phyloP scores from a whole-genome alignment of 1,140 invertebrate genomes.

The Atta cephalotes region DNA sequence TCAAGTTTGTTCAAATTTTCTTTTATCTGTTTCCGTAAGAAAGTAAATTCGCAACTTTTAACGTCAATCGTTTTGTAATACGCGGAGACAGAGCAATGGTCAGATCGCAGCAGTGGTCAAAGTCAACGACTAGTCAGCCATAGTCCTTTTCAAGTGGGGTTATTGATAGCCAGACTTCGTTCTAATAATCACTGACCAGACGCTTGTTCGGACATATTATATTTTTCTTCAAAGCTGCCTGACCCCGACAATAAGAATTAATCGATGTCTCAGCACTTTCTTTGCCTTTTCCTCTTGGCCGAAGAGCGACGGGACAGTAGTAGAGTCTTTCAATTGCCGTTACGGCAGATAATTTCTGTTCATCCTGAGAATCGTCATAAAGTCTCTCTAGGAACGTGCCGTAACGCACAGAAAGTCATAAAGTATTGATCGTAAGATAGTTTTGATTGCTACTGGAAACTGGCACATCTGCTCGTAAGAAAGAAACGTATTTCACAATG shows the following conservation, averaged over 20 bases:
- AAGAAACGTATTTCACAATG: slow-evolving; percentile 15
- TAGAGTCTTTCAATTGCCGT: slow-evolving; percentile 26
- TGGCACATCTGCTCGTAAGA: slow-evolving; percentile 42
- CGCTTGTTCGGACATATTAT: slow-evolving; percentile 63
- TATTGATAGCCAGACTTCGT: slow-evolving; percentile 67
- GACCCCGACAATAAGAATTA: slow-evolving; percentile 79
- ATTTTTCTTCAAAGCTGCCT: slow-evolving; percentile 66
- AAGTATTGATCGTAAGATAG: slow-evolving; percentile 51
- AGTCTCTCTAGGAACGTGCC: slow-evolving; percentile 29
- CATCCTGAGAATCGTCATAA: slow-evolving; percentile 54
- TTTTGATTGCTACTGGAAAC: slow-evolving; percentile 57
- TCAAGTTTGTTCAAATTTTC: not conserved
- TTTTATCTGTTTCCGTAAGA: not conserved
- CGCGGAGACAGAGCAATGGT: slow-evolving; percentile 30
- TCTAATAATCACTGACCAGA: slow-evolving; percentile 60
- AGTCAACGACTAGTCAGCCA: slow-evolving; percentile 68
- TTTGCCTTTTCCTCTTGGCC: slow-evolving; percentile 41
- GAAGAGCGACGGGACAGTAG: slow-evolving; percentile 26
- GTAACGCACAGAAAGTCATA: slow-evolving; percentile 55
- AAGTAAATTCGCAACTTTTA: slow-evolving; percentile 31
- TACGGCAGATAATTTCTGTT: slow-evolving; percentile 64
- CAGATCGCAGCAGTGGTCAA: slow-evolving; percentile 58
- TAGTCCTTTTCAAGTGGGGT: slow-evolving; percentile 71
- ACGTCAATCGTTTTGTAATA: slow-evolving; percentile 40
- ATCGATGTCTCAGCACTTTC: slow-evolving; percentile 74